These are phyloP conservation scores for Epinotia brunnichana DNA, from an alignment of 2,888 invertebrate species.

Conservation along the genomic window DNA sequence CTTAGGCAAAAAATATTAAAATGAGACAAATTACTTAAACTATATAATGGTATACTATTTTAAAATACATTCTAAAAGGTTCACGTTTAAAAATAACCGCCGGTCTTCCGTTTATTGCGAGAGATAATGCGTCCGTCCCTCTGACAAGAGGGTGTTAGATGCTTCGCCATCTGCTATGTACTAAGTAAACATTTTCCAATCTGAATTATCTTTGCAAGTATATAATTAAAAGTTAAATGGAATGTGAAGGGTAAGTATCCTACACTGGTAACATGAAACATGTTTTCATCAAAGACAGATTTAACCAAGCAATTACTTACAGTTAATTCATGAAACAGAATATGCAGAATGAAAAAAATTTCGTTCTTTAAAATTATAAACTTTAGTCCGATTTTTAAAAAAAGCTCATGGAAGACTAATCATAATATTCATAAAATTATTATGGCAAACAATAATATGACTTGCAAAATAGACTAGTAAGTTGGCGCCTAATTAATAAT, in stretches of 20 bases:
- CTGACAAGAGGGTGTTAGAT: background rate
- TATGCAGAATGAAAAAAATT: background rate
- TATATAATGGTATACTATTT: too few species aligned
- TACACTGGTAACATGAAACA: conserved; percentile 17
- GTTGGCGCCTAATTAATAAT: background rate
- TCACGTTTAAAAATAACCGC: background rate
- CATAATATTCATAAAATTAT: background rate
- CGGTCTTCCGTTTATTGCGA: background rate
- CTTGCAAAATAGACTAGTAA: conserved; percentile 9
- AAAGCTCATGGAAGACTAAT: conserved; percentile 7
- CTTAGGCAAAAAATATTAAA: background rate
- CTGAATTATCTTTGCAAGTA: background rate
- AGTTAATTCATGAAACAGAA: background rate
- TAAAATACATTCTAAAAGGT: too few species aligned
- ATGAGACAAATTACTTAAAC: too few species aligned
- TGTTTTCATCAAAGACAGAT: background rate
- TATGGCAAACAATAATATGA: conserved; percentile 11
- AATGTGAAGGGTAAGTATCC: conserved; percentile 41
- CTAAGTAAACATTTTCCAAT: background rate
- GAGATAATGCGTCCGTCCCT: background rate
- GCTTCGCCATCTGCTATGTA: background rate
- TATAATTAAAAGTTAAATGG: conserved; percentile 28
- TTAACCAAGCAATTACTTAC: background rate
- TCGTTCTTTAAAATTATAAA: background rate
- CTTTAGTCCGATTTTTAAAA: background rate